Conservation (phyloP, 2,113 vertebrate genomes). For the Calyptomena viridis region DNA sequence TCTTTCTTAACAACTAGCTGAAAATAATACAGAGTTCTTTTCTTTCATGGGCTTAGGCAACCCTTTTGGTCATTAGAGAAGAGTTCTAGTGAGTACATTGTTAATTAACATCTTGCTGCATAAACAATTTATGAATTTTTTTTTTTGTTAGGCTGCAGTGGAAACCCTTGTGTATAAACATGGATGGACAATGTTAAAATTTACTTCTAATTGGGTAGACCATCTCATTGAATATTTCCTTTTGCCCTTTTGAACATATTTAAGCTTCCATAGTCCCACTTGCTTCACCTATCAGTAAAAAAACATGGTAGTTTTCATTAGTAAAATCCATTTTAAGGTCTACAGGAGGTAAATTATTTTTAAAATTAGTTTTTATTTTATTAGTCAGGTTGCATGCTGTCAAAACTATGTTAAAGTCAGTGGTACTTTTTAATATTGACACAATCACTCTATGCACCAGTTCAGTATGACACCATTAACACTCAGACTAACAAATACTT, state of each 20-base stretch:
- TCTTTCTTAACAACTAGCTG: not conserved
- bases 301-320: constrained; percentile 46
- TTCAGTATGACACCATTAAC: constrained; percentile 41
- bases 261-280: not conserved
- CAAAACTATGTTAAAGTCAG: constrained; percentile 44
- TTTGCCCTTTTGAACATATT: not conserved
- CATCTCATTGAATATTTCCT: not conserved
- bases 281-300: constrained; percentile 43
- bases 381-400: constrained; percentile 56
- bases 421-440: constrained; percentile 66
- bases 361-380: constrained; percentile 72
- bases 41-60: not conserved
- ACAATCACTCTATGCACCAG: constrained; percentile 19
- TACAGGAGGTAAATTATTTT: constrained; percentile 75
- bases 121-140: not conserved
- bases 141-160: not conserved
- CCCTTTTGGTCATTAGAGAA: not conserved
- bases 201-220: not conserved
- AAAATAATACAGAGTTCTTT: not conserved
- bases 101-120: not conserved
- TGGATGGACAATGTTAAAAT: not conserved
- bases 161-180: constrained; percentile 9
- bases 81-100: not conserved
- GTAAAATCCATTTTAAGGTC: constrained; percentile 71
- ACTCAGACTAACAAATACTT: constrained; percentile 17